Percentiles rank a stretch among this genome's conserved stretches.
Evolutionary conservation across 2,797 vertebrate species (phyloP).

Genomic region (Trachops cirrhosus): DNA sequence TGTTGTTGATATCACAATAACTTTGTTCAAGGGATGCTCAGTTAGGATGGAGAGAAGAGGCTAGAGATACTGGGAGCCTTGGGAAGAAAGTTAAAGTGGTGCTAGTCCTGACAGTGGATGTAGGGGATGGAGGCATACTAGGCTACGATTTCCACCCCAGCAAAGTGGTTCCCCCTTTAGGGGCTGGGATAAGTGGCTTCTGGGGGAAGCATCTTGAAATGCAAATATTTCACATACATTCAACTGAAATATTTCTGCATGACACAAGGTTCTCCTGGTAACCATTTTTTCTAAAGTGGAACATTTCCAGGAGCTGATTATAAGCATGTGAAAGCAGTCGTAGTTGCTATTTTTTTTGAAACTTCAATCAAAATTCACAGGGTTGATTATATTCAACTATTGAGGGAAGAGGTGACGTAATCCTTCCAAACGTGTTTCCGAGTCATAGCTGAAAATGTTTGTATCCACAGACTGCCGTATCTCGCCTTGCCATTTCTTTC

Average conservation of each 20-base stretch:
- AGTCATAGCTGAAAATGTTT: slow-evolving; percentile 48
- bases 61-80: background rate
- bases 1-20: background rate
- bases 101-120: fast-evolving
- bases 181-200: background rate
- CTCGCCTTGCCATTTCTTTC: background rate
- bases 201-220: background rate
- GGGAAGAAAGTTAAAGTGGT: background rate
- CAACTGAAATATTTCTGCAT: background rate
- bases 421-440: slow-evolving; percentile 46
- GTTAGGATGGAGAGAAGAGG: background rate
- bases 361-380: slow-evolving; percentile 49
- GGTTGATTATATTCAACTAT: slow-evolving; percentile 62
- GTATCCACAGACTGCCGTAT: background rate
- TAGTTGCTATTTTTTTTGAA: slow-evolving; percentile 62
- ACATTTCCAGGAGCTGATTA: slow-evolving; percentile 57
- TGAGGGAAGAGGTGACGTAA: slow-evolving; percentile 61
- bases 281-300: slow-evolving; percentile 45
- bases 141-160: background rate
- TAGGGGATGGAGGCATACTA: background rate
- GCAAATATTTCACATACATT: background rate
- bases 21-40: background rate
- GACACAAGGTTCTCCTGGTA: background rate
- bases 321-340: slow-evolving; percentile 34
- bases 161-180: background rate